Evolutionary conservation across 2,797 vertebrate species (phyloP), one percentile per base, ranked within the genome.

Genomic region (Pangasius larnaudii): DNA sequence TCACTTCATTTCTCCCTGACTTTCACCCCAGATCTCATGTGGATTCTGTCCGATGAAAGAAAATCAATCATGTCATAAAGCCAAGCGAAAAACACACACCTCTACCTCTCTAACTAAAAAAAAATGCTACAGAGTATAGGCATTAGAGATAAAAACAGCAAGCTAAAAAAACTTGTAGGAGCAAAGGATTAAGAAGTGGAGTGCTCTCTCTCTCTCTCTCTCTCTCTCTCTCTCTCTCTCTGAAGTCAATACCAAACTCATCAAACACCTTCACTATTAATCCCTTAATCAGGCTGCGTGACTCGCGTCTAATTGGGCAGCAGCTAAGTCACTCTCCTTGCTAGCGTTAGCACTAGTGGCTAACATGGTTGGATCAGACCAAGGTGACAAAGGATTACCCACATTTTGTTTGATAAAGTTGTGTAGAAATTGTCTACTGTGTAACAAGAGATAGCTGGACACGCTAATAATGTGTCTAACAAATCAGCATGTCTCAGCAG

Each of bases 41-140:
- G 91, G 89, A 91, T 89, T 89, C 84, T 67, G 81, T 74, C 85
- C 59, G 86, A 90, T 92, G 91, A 92, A 90, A 90, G 91, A 91
- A 93, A 92, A 93, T 93, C 92, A 93, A 92, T 93, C 89, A 88
- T 90, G 90, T 91, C 92, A 93, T 93, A 92, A 92, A 92, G 86
- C 86, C 67, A 88, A 81, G 83, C 19, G 74, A 86, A 88, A 90
- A 85, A 78, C 85, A 85, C 75, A 89, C 86, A 84, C 53, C 85
- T 83, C 77, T 85, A 88, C 84, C 79, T 87, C 80, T 42, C 56
- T 71, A 86, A 86, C 49, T 78, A 79, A 83, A 27, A 83, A 16
- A 49, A 77, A 77, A 77, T 69, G 71, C 67, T 75, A 78, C 63
- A 39, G 88, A 71, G 85, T 69, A 85, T 65, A 81, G 82, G 78